Base-by-base conservation (phyloP, 2,797 vertebrate genomes). In the Micropoecilia bifurca region DNA sequence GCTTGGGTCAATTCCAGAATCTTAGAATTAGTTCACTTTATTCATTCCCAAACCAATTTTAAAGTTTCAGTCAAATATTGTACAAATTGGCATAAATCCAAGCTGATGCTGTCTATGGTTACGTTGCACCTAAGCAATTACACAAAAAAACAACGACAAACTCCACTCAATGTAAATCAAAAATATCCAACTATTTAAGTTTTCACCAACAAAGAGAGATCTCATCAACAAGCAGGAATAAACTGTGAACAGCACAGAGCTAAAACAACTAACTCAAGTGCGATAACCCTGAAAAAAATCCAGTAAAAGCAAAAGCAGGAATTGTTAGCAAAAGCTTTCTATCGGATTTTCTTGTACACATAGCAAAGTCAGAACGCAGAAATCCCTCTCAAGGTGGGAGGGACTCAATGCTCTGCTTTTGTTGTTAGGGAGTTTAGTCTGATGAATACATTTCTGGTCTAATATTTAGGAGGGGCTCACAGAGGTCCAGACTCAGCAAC, bases 401-500 rank as follows among this genome's bases (percentile, higher is more conserved):
- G 39, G 41, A 25, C n/a, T 71, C n/a, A 13, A 45, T 36, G 50
- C 25, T 30, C 63, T 77, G 25, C 63, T 77, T 8, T 36, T 30
- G n/a, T 39, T 30, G 4, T 41, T 6, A 71, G 22, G 20, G 30
- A 73, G 33, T 9, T 46, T n/a, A 69, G 2, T 43, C 39, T n/a
- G 39, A n/a, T 1, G 4, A 45, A 47, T 36, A 36, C 9, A 36
- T 47, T 46, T 14, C 28, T 10, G 18, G 41, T 61, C 10, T 36
- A 14, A 61, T 7, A 45, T 55, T 68, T 20, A 28, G 50, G 28
- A 8, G 2, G 22, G 20, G 28, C 30, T 43, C 43, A n/a, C 50
- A 50, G 74, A 78, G 10, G 75, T 79, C 73, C 71, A 80, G 61
- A 48, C 77, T 71, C 76, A 84, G 71, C 77, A 83, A 63, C 61